Evolutionary conservation across 2,113 vertebrate species (phyloP).

Genomic region (Ptilonorhynchus violaceus): DNA sequence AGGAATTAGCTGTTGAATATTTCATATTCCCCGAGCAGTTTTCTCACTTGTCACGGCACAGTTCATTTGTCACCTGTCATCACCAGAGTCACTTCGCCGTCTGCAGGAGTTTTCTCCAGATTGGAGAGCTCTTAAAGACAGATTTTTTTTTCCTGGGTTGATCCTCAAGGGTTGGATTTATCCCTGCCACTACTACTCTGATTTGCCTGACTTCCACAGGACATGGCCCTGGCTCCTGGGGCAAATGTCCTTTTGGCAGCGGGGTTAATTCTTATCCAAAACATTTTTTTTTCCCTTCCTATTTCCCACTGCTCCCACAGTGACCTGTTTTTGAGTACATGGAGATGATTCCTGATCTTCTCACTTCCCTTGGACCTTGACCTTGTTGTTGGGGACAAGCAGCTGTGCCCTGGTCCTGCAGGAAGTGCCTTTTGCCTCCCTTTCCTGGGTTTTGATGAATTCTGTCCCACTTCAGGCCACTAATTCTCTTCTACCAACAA

Average conservation of each 20-base stretch:
- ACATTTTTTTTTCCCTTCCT: neutral
- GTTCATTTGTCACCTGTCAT: conserved; percentile 60
- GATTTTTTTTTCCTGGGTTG: neutral
- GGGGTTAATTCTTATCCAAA: neutral
- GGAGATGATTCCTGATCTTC: neutral
- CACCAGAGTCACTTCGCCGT: conserved; percentile 15
- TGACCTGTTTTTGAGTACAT: rapidly evolving
- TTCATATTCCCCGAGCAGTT: conserved; percentile 35
- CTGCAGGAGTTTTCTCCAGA: conserved; percentile 35
- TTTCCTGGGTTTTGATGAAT: neutral
- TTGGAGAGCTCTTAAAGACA: conserved; percentile 21
- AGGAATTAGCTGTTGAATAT: conserved; percentile 3
- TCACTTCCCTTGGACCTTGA: neutral
- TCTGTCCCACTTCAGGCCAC: neutral
- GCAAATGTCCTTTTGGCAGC: neutral
- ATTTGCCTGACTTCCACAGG: rapidly evolving
- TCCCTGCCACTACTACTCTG: neutral
- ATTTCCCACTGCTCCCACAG: neutral
- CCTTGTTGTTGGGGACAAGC: rapidly evolving
- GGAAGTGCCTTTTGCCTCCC: too few species aligned
- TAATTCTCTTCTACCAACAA: neutral
- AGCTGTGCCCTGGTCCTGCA: neutral
- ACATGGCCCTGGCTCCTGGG: neutral
- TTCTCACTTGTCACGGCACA: conserved; percentile 45
- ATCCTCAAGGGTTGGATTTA: neutral